phyloP scores from a whole-genome alignment of 2,797 vertebrate species.

The Somateria mollissima region DNA sequence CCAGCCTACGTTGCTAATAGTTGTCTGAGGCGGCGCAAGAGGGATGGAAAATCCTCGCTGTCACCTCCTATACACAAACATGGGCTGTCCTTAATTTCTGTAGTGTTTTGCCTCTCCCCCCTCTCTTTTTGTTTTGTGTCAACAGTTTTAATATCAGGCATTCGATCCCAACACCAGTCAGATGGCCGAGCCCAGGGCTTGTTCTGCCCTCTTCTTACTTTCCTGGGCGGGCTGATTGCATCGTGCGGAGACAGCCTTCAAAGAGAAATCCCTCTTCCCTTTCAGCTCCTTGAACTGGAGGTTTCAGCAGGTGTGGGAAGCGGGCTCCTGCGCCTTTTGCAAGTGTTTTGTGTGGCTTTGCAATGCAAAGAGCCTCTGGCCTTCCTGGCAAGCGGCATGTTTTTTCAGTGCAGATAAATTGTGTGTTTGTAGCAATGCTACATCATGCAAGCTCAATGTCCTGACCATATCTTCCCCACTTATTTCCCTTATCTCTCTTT shows the following conservation, averaged over 20 bases:
- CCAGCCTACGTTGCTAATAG: background rate
- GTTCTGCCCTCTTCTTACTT: background rate
- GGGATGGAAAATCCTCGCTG: background rate
- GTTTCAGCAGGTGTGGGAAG: conserved; percentile 5
- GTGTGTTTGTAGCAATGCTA: conserved; percentile 10
- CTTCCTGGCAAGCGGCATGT: background rate
- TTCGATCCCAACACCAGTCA: background rate
- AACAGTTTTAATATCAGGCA: background rate
- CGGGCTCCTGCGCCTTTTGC: background rate
- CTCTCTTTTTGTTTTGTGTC: background rate
- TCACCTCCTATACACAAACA: background rate
- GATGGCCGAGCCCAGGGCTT: background rate
- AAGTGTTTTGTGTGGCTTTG: background rate
- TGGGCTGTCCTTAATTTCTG: background rate
- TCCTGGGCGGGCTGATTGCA: background rate
- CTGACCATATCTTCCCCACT: conserved; percentile 30
- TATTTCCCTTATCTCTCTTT: conserved; percentile 58
- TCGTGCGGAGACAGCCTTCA: background rate
- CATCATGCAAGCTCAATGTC: background rate
- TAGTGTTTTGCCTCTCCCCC: background rate
- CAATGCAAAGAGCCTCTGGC: conserved; percentile 23
- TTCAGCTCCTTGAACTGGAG: conserved; percentile 13
- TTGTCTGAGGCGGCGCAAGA: background rate
- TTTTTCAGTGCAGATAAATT: background rate
- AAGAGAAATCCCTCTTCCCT: conserved; percentile 8